A percentile compares a stretch with the other conserved stretches of the same genome.
Conservation (phyloP, 2,113 vertebrate genomes). For the Turdus rufiventris region DNA sequence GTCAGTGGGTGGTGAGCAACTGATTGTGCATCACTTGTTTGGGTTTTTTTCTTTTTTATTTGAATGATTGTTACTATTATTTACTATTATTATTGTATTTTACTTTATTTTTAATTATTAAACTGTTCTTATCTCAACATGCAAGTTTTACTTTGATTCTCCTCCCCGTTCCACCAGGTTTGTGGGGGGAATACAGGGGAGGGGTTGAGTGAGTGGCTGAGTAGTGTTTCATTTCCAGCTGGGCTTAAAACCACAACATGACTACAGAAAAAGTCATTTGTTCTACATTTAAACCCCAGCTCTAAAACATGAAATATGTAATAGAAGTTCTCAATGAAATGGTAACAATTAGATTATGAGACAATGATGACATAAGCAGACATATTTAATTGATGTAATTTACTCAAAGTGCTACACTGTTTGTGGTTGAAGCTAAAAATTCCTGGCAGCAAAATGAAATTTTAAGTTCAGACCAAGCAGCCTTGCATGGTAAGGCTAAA, state of each 20-base stretch:
- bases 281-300: not conserved
- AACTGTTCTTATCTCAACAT: not conserved
- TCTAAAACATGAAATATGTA: not conserved
- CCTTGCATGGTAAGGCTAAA: not conserved
- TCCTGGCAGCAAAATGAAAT: not conserved
- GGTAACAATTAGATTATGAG: not conserved
- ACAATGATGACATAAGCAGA: not conserved
- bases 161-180: fast-evolving
- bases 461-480: not conserved
- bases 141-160: not conserved
- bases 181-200: not conserved
- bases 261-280: not conserved
- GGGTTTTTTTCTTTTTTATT: not conserved
- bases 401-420: not conserved
- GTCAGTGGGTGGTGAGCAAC: not conserved
- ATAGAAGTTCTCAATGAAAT: not conserved
- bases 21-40: not conserved
- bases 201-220: fast-evolving
- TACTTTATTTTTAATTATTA: not conserved
- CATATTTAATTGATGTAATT: not conserved
- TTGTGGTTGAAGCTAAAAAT: not conserved
- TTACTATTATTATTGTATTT: not conserved
- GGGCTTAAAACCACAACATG: not conserved
- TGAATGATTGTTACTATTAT: not conserved
- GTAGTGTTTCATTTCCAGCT: not conserved